Evolutionary conservation across 2,113 vertebrate genomes (phyloP).

Genomic region (Oreotrochilus melanogaster): DNA sequence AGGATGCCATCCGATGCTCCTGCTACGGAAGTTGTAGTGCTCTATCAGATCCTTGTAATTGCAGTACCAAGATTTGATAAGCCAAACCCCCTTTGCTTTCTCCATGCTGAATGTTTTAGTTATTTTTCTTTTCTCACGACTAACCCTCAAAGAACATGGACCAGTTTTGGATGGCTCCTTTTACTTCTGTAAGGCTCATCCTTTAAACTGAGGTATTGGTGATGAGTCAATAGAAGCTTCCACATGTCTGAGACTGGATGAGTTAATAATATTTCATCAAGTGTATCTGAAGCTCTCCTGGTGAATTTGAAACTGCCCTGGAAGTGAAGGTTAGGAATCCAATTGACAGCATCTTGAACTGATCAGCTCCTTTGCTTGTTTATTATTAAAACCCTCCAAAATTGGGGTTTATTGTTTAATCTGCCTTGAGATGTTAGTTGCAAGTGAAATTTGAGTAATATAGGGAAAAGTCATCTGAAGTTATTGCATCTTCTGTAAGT

Average conservation of each 20-base stretch:
- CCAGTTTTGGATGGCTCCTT: background rate
- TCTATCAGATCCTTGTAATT: background rate
- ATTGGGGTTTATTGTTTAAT: background rate
- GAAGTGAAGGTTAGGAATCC: background rate
- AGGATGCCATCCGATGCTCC: background rate
- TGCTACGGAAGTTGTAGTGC: background rate
- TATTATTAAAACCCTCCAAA: background rate
- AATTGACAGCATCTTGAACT: background rate
- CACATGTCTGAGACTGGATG: background rate
- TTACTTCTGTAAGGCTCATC: background rate
- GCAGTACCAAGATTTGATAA: background rate
- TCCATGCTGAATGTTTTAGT: background rate
- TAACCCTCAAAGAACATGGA: too few relatives aligned
- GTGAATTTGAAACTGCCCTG: background rate
- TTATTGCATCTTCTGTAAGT: background rate
- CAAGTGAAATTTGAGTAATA: background rate
- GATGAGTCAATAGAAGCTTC: background rate
- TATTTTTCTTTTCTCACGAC: background rate
- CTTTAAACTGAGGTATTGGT: background rate
- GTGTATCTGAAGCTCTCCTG: background rate
- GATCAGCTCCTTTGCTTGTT: background rate
- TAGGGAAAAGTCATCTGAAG: background rate
- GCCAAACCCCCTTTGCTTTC: background rate
- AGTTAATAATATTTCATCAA: background rate
- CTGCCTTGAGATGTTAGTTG: background rate